Conservation (phyloP, 2,797 vertebrate species). For the Vespertilio murinus region DNA sequence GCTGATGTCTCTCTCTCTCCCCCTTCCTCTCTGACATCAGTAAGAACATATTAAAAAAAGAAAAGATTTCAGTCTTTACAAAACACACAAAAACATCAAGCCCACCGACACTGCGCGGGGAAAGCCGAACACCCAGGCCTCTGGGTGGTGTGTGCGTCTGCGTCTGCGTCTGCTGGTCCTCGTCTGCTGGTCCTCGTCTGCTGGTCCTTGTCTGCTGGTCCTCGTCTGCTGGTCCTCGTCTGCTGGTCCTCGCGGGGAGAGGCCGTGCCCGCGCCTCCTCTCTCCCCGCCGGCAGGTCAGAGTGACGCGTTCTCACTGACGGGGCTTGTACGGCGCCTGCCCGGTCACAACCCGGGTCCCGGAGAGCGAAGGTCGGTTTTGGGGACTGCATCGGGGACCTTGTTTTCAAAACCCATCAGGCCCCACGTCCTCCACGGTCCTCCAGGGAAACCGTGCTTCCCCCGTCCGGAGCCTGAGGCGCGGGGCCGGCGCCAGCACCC, state of each 20-base stretch:
- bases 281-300: background rate
- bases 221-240: too few species aligned
- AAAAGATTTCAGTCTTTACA: too few species aligned
- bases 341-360: slow-evolving; percentile 31
- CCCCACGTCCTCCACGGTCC: background rate
- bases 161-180: too few species aligned
- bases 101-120: background rate
- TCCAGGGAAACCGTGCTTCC: background rate
- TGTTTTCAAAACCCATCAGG: slow-evolving; percentile 35
- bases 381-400: background rate
- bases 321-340: too few species aligned
- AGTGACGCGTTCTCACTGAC: background rate
- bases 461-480: background rate
- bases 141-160: too few species aligned
- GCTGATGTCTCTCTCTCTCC: too few species aligned
- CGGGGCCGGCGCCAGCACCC: background rate
- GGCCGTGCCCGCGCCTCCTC: background rate
- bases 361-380: slow-evolving; percentile 11
- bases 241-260: background rate
- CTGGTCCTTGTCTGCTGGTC: too few species aligned
- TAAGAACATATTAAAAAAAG: too few species aligned
- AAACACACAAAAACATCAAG: too few species aligned
- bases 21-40: too few species aligned
- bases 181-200: too few species aligned
- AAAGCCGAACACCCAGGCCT: background rate